A percentile compares a stretch with the other conserved stretches of the same genome.
Evolutionary conservation across 2,113 vertebrate genomes (phyloP).

Genomic region (Herpetotheres cachinnans): DNA sequence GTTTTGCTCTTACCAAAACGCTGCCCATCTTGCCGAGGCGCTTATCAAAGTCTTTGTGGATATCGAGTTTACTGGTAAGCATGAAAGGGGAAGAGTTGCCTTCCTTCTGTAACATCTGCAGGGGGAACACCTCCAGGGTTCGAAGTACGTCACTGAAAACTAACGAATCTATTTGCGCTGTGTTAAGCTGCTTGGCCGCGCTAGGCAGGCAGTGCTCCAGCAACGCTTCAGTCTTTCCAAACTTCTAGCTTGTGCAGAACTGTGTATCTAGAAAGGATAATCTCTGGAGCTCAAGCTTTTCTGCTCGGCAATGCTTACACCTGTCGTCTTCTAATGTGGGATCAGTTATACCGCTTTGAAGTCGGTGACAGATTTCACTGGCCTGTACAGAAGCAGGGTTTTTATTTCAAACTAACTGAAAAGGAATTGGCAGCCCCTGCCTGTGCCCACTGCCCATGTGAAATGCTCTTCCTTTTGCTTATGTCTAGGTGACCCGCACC

Average conservation of each 20-base stretch:
- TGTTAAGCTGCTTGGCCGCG: neutral
- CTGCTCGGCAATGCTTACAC: neutral
- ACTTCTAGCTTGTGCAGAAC: neutral
- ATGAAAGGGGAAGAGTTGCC: fast-evolving
- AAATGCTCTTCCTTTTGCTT: neutral
- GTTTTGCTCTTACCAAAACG: conserved; percentile 87
- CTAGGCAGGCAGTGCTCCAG: neutral
- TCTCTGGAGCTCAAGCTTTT: neutral
- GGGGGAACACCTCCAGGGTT: neutral
- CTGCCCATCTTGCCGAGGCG: conserved; percentile 88
- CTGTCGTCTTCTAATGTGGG: fast-evolving
- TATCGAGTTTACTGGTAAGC: conserved; percentile 94
- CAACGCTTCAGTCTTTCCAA: fast-evolving
- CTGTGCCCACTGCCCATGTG: neutral
- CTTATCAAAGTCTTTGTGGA: conserved; percentile 98
- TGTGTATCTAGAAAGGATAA: neutral
- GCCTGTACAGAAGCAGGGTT: neutral
- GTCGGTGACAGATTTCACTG: no score
- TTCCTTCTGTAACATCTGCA: neutral
- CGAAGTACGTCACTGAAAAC: neutral
- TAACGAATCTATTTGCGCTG: no score
- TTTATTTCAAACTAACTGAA: neutral
- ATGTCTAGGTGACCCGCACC: conserved; percentile 91
- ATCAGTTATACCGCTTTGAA: neutral
- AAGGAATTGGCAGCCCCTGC: neutral